Conservation (phyloP, 1,140 invertebrate genomes). For the Cecropterus lyciades region DNA sequence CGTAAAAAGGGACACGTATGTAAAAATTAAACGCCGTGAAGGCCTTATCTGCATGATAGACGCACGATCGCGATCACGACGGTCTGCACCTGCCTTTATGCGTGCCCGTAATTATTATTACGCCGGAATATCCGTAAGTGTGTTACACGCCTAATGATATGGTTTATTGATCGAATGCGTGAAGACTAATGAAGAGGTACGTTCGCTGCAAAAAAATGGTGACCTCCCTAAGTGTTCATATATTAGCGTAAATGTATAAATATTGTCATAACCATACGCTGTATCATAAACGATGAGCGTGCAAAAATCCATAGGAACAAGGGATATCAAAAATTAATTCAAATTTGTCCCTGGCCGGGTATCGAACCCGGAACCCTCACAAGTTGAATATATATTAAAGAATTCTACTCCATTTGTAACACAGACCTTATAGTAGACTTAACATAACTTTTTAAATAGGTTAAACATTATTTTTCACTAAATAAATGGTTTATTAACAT, state of each 20-base stretch:
- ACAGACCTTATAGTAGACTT: too few species aligned
- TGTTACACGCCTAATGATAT: constrained; percentile 30
- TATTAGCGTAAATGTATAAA: not conserved
- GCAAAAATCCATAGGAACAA: not conserved
- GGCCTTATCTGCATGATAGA: constrained; percentile 45
- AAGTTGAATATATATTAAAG: too few species aligned
- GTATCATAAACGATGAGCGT: not conserved
- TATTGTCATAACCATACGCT: too few species aligned
- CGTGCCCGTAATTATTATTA: constrained; percentile 24
- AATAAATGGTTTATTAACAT: not conserved
- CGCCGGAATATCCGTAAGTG: constrained; percentile 20
- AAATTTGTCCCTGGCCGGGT: too few species aligned
- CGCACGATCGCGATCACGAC: constrained; percentile 38
- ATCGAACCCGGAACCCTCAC: too few species aligned
- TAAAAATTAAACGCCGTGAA: constrained; percentile 54
- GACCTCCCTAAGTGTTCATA: not conserved
- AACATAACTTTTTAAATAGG: too few species aligned
- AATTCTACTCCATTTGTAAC: too few species aligned
- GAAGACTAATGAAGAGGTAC: constrained; percentile 22
- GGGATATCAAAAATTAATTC: too few species aligned
- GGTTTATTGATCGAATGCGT: constrained; percentile 23
- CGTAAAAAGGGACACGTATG: constrained; percentile 53
- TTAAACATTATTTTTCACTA: too few species aligned
- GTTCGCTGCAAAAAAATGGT: not conserved
- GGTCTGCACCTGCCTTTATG: constrained; percentile 55